Evolutionary conservation across 2,888 invertebrate genomes (phyloP).

Genomic region (Hydrotaea diabolus): DNA sequence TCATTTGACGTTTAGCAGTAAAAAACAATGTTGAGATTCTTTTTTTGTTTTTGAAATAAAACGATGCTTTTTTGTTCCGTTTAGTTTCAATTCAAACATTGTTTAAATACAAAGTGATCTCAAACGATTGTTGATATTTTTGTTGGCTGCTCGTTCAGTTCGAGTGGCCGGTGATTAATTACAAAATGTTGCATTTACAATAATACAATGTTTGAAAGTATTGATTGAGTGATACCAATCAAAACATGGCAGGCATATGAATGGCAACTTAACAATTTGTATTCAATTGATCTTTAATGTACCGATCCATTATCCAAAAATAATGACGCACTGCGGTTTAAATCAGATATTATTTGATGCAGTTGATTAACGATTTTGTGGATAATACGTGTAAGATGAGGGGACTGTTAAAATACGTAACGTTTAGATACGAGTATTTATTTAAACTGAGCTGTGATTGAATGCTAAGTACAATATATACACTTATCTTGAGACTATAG

Average conservation of each 20-base stretch:
- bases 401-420: too few relatives aligned
- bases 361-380: background rate
- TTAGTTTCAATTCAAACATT: background rate
- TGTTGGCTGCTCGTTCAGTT: background rate
- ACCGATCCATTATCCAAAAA: constrained; percentile 6
- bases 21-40: background rate
- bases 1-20: background rate
- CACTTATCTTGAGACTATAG: too few relatives aligned
- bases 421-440: too few relatives aligned
- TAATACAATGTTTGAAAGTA: background rate
- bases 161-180: constrained; percentile 31
- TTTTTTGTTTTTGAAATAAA: constrained; percentile 12
- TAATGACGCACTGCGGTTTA: background rate
- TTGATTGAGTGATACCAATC: constrained; percentile 76
- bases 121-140: background rate
- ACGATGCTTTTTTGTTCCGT: background rate
- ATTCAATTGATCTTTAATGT: background rate
- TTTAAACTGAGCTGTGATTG: too few relatives aligned
- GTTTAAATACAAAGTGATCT: background rate
- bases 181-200: background rate
- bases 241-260: constrained; percentile 71
- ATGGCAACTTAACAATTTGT: background rate
- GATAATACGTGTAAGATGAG: too few relatives aligned
- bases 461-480: too few relatives aligned
- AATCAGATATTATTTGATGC: background rate